Conservation (phyloP, 1,140 invertebrate species). For the Camponotus floridanus region DNA sequence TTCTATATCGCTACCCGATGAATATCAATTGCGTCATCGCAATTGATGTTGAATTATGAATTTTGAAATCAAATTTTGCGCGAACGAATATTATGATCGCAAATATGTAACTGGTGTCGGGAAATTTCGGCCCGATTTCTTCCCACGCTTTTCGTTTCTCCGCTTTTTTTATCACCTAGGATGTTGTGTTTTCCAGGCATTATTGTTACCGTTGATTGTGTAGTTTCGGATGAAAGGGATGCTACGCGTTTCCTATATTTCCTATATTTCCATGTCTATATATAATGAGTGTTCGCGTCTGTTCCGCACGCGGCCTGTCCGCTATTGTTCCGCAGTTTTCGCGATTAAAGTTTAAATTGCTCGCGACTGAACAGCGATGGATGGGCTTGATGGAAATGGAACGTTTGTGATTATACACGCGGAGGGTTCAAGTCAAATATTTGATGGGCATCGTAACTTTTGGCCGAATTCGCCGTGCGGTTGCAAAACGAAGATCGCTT, state of each 20-base stretch:
- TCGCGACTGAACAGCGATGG: conserved; percentile 17
- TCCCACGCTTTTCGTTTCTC: neutral
- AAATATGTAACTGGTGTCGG: neutral
- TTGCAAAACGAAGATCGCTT: neutral
- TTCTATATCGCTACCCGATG: neutral
- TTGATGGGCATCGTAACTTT: conserved; percentile 58
- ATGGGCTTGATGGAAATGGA: conserved; percentile 37
- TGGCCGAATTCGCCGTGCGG: neutral
- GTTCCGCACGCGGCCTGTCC: conserved; percentile 20
- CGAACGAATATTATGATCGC: neutral
- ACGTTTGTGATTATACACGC: conserved; percentile 51
- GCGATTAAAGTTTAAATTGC: conserved; percentile 63
- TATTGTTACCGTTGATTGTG: neutral
- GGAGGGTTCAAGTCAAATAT: conserved; percentile 53
- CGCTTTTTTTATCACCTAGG: neutral
- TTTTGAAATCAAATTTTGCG: neutral
- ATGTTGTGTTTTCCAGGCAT: neutral
- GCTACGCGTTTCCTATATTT: neutral
- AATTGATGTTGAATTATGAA: conserved; percentile 5
- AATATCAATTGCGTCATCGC: neutral
- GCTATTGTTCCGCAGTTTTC: conserved; percentile 58
- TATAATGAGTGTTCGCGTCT: conserved; percentile 36
- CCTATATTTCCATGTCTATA: neutral
- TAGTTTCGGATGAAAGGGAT: conserved; percentile 23
- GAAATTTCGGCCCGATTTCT: neutral